Conservation (phyloP, 2,113 vertebrate genomes). For the Gnathochromis pfefferi region DNA sequence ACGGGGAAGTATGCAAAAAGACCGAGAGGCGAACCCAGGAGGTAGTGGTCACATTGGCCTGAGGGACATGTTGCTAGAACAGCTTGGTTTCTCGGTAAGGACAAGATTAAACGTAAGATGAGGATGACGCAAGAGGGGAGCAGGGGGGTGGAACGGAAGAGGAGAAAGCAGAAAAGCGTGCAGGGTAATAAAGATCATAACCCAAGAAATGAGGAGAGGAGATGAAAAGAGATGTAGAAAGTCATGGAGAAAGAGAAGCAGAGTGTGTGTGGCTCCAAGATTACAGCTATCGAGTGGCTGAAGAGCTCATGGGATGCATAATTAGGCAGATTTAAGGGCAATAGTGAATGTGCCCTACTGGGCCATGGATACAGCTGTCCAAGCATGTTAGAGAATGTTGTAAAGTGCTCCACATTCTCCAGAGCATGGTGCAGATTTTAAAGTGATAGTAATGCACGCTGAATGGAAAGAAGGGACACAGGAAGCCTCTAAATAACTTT, state of each 20-base stretch:
- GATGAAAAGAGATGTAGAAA: background rate
- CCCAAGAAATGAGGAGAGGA: background rate
- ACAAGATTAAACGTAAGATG: slow-evolving; percentile 10
- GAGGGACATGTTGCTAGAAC: background rate
- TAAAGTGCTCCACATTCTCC: slow-evolving; percentile 2
- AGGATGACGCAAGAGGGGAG: background rate
- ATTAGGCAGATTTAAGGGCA: slow-evolving; percentile 63
- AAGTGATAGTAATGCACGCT: background rate
- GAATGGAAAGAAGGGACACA: slow-evolving; percentile 2
- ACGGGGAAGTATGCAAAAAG: background rate
- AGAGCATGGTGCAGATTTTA: slow-evolving; percentile 3
- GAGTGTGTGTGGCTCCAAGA: background rate
- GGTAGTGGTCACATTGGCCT: background rate
- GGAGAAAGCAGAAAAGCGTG: background rate
- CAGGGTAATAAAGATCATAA: background rate
- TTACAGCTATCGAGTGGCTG: slow-evolving; percentile 43
- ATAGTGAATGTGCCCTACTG: slow-evolving; percentile 24
- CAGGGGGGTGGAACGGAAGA: background rate
- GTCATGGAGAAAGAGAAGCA: background rate
- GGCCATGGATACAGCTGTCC: slow-evolving; percentile 47
- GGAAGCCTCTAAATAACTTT: background rate
- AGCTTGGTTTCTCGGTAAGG: background rate
- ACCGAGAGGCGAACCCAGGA: background rate
- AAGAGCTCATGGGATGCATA: slow-evolving; percentile 54
- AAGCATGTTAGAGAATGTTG: slow-evolving; percentile 22